Base-by-base conservation (phyloP, 2,888 invertebrate genomes). In the Orthosia cruda region DNA sequence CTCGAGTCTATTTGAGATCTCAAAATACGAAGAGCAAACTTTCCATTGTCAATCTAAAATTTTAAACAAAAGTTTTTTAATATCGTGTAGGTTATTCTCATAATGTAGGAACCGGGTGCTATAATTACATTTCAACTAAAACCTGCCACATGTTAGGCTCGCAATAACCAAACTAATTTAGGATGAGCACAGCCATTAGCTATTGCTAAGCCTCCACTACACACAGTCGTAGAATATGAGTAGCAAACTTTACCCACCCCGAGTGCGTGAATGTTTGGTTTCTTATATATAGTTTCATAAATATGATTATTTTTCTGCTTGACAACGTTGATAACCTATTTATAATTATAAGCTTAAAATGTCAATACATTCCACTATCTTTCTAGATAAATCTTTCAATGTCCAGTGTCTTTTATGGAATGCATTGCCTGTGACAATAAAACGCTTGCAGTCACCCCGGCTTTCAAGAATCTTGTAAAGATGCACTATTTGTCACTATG, bases 161-260 rank as follows among this genome's bases (percentile, higher is more conserved):
- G 88, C 87, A 89, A 89, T 90, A 91, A 88, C 89, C 83, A 85
- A 78, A 90, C 90, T 91, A 92, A 92, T 91, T 92, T 88, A 88
- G 86, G 89, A 89, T 86, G 89, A 91, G 87, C 80, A 86, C 71
- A 88, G 71, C 89, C 88, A 91, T 92, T 92, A 91, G 87, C 68
- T 26, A 69, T 83, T 71, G 57, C 77, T 82, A 70, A 74, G 66
- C 58, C 66, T 13, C 2, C 2, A 52, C 68, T 74, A 80, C 76
- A 79, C n/a, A 83, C 74, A 20, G 65, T 11, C 26, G 1, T 26
- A 0, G 67, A 50, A 58, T 12, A 0, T 54, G 16, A 49, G 13
- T 11, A 49, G 57, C 50, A 15, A 58, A 54, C n/a, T 13, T 32
- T 40, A 40, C 40, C 40, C 9, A 40, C 40, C 7, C 40, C 40